Base-by-base conservation (phyloP, 1,140 invertebrate genomes). In the Euglossa dilemma region DNA sequence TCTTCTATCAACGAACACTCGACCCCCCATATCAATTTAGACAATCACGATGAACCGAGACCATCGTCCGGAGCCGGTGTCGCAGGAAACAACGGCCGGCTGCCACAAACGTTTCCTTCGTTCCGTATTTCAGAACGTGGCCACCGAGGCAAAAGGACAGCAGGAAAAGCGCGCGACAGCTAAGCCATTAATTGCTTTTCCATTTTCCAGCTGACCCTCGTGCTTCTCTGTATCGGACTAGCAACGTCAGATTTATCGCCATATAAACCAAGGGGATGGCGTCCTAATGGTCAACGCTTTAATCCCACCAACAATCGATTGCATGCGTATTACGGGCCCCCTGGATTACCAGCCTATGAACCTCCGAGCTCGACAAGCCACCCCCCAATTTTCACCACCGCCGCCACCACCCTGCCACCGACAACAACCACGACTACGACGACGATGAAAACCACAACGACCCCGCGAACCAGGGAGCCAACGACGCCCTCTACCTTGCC, bases 231-330 rank as follows among this genome's bases (percentile, higher is more conserved):
- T 76, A 81, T 91, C 69, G 91, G 81, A 74, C 70, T 90, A 70
- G 85, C 85, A 54, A 54, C 85, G n/a, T 88, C 85, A 47, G 74
- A 89, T 75, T 81, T 84, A 71, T 75, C 85, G 85, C 86, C 89
- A 16, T 93, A 93, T 83, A 83, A 84, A 69, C 88, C 90, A 57
- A 89, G 91, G 77, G 92, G 92, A 69, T 93, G 92, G 92, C 87
- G 92, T 88, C 92, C 92, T 56, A 87, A 87, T 52, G 92, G 92
- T 66, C 91, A 61, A 71, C 84, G 87, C 47, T 92, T 93, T 84
- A 84, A 92, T 83, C 91, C 92, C 61, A 76, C 85, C 45, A 86
- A 84, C 66, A 81, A 85, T 84, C 89, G 87, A 80, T 86, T 85
- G 86, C 84, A 89, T 63, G 69, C 80, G 71, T 87, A 91, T 81